These are phyloP conservation scores for Stylophora pistillata DNA, from an alignment of 64 coral and sea anemone genomes.

Conservation along the genomic window DNA sequence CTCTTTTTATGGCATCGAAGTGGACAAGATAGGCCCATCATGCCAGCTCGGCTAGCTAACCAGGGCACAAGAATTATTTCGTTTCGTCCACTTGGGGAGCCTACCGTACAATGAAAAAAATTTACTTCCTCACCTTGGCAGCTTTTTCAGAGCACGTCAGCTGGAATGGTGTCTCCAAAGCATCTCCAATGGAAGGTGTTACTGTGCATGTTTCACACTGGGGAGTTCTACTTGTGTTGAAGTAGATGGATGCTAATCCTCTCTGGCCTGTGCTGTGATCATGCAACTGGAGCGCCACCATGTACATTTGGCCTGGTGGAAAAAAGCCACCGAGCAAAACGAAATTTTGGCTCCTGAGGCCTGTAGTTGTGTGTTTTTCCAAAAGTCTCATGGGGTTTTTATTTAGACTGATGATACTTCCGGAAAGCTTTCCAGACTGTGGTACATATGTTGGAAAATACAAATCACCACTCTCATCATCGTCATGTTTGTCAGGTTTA, in stretches of 20 bases:
- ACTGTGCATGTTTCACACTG: neutral
- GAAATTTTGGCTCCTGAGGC: neutral
- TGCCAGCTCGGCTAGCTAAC: too few relatives aligned
- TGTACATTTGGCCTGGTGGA: neutral
- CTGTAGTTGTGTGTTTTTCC: slow-evolving; percentile 17
- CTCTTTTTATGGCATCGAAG: too few relatives aligned
- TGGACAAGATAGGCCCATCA: too few relatives aligned
- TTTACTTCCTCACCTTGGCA: neutral
- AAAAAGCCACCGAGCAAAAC: neutral
- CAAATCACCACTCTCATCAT: neutral
- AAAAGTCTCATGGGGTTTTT: neutral
- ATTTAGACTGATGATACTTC: neutral
- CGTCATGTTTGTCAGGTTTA: neutral
- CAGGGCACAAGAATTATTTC: too few relatives aligned
- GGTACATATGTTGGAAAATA: neutral
- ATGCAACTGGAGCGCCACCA: neutral
- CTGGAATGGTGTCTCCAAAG: slow-evolving; percentile 2
- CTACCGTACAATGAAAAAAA: too few relatives aligned
- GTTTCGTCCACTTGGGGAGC: too few relatives aligned
- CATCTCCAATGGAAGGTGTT: neutral
- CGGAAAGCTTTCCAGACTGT: neutral
- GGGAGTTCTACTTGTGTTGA: neutral
- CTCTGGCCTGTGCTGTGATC: neutral
- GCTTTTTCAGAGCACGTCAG: neutral
- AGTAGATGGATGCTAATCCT: neutral